Percentiles rank a stretch among this genome's conserved stretches.
Conservation (phyloP, 1,140 invertebrate genomes). For the Tribolium castaneum region DNA sequence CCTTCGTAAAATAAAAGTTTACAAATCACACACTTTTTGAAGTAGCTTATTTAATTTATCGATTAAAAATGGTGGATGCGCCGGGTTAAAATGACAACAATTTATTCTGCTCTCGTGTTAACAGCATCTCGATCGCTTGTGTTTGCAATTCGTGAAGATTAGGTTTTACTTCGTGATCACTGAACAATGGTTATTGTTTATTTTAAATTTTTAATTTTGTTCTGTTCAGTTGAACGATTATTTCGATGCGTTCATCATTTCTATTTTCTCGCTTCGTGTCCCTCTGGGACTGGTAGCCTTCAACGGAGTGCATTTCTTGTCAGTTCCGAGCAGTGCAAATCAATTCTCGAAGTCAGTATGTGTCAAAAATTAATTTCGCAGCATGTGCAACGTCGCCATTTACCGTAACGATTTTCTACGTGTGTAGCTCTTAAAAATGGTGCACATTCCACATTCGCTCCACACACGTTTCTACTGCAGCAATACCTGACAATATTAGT, state of each 20-base stretch:
- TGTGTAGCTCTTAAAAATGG: not conserved
- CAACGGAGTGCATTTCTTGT: not conserved
- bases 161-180: no score
- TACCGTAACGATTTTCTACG: not conserved
- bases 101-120: no score
- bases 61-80: no score
- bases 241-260: not conserved
- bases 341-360: not conserved
- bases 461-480: not conserved
- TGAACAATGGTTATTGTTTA: no score
- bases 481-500: conserved; percentile 39
- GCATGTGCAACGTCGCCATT: not conserved
- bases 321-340: not conserved
- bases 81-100: no score
- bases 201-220: no score
- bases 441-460: not conserved
- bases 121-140: no score
- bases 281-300: not conserved
- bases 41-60: no score
- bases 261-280: not conserved
- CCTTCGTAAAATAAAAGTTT: no score
- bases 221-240: no score
- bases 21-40: no score
- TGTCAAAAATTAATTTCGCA: conserved; percentile 30
- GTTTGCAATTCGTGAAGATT: no score